Percentiles rank a stretch among this genome's conserved stretches.
Conservation (phyloP, 2,888 invertebrate genomes). For the Tiliacea aurago region DNA sequence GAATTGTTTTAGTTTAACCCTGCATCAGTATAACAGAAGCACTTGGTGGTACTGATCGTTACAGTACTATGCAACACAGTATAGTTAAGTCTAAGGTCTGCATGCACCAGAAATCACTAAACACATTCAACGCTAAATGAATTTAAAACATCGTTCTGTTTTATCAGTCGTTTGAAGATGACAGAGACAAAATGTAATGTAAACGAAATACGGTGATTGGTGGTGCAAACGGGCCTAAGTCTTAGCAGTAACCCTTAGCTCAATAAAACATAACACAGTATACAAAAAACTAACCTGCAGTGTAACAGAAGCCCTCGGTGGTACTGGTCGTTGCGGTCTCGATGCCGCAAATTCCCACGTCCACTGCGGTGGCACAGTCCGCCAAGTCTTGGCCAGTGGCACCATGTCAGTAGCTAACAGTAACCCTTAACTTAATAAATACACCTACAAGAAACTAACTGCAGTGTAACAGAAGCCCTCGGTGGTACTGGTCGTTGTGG, state of each 20-base stretch:
- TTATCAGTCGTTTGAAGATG: not conserved
- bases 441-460: slow-evolving; percentile 52
- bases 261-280: not conserved
- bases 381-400: slow-evolving; percentile 95
- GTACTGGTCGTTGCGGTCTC: slow-evolving; percentile 78
- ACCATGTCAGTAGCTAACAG: slow-evolving; percentile 99
- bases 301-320: slow-evolving; percentile 81
- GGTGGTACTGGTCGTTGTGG: slow-evolving; percentile 82
- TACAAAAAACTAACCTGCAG: slow-evolving; percentile 72
- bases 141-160: not conserved
- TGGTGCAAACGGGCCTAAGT: not conserved
- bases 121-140: not conserved
- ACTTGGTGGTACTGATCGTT: not conserved
- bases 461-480: slow-evolving; percentile 80
- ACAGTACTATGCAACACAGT: no score
- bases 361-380: slow-evolving; percentile 97
- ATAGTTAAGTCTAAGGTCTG: not conserved
- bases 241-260: not conserved
- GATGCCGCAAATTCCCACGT: slow-evolving; percentile 96
- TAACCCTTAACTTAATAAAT: slow-evolving; percentile 96
- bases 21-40: not conserved
- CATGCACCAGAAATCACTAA: not conserved
- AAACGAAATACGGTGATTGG: not conserved
- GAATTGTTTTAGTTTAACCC: not conserved
- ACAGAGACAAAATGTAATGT: not conserved